These are phyloP conservation scores for Argyresthia goedartella DNA, from an alignment of 2,888 invertebrate genomes.

Conservation along the genomic window DNA sequence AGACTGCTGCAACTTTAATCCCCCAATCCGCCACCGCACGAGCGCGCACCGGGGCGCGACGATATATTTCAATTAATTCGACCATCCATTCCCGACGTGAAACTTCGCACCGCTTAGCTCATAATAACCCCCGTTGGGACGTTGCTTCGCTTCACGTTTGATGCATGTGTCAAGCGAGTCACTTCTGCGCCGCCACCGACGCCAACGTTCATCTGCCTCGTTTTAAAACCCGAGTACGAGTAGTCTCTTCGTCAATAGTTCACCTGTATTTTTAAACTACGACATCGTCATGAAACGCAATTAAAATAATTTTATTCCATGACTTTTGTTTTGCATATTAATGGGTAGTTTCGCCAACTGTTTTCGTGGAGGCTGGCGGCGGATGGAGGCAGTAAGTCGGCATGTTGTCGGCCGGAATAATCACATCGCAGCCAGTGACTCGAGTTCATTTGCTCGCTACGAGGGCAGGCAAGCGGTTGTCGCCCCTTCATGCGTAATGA, in stretches of 20 bases:
- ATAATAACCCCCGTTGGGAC: constrained; percentile 30
- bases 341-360: constrained; percentile 26
- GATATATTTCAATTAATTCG: constrained; percentile 68
- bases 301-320: constrained; percentile 20
- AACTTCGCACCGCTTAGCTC: constrained; percentile 47
- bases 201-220: not conserved
- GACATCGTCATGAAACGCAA: constrained; percentile 30
- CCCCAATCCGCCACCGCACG: constrained; percentile 54
- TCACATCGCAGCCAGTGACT: constrained; percentile 22
- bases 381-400: constrained; percentile 21
- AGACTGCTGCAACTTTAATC: constrained; percentile 62
- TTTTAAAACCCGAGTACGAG: not conserved
- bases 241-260: no score
- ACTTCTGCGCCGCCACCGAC: constrained; percentile 1
- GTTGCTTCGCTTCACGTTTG: not conserved
- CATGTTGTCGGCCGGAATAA: constrained; percentile 33
- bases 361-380: constrained; percentile 21
- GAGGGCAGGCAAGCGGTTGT: constrained; percentile 18
- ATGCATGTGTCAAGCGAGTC: constrained; percentile 2
- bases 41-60: constrained; percentile 52
- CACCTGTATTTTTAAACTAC: not conserved
- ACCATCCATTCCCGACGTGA: constrained; percentile 50
- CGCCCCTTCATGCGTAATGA: constrained; percentile 24
- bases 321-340: constrained; percentile 51
- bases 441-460: constrained; percentile 29